Percentiles rank a stretch among this genome's conserved stretches.
These are phyloP conservation scores for Caenorhabditis sp. DNA, from an alignment of 2,888 invertebrate genomes.

Conservation along the genomic window DNA sequence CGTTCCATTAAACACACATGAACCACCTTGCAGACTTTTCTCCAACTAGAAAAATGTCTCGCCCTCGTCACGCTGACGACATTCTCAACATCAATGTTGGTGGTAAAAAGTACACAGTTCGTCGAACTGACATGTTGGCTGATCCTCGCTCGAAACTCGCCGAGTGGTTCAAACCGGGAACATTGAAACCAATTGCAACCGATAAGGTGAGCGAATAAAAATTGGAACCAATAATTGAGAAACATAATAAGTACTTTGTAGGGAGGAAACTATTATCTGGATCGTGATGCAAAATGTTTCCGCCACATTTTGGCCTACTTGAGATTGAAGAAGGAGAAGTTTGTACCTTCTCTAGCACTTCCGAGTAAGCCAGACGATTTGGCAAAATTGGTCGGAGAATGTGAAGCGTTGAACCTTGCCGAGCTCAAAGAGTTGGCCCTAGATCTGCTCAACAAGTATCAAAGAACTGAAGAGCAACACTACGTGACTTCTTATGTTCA, in stretches of 20 bases:
- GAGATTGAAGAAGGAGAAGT: slow-evolving; percentile 80
- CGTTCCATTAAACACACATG: neutral
- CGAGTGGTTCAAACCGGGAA: slow-evolving; percentile 67
- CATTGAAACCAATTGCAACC: slow-evolving; percentile 61
- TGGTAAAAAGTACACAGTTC: slow-evolving; percentile 71
- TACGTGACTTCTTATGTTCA: slow-evolving; percentile 66
- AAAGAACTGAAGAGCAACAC: slow-evolving; percentile 70
- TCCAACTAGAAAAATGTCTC: slow-evolving; percentile 49
- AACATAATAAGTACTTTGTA: too few species aligned
- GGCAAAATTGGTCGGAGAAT: slow-evolving; percentile 70
- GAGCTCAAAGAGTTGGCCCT: slow-evolving; percentile 69
- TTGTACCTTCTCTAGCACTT: slow-evolving; percentile 66
- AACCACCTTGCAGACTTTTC: neutral
- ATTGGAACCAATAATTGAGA: neutral
- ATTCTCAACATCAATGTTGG: slow-evolving; percentile 70
- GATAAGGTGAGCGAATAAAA: slow-evolving; percentile 50
- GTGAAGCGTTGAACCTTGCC: slow-evolving; percentile 68
- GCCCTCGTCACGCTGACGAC: slow-evolving; percentile 65
- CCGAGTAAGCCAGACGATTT: slow-evolving; percentile 71
- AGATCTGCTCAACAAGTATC: slow-evolving; percentile 67
- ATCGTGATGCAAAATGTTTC: slow-evolving; percentile 96
- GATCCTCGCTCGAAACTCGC: slow-evolving; percentile 68
- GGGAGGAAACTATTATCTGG: slow-evolving; percentile 86
- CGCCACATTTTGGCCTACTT: slow-evolving; percentile 95
- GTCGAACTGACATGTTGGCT: slow-evolving; percentile 66